Evolutionary conservation across 2,797 vertebrate genomes (phyloP), one percentile per base, ranked within the genome.

Genomic region (Dermochelys coriacea): DNA sequence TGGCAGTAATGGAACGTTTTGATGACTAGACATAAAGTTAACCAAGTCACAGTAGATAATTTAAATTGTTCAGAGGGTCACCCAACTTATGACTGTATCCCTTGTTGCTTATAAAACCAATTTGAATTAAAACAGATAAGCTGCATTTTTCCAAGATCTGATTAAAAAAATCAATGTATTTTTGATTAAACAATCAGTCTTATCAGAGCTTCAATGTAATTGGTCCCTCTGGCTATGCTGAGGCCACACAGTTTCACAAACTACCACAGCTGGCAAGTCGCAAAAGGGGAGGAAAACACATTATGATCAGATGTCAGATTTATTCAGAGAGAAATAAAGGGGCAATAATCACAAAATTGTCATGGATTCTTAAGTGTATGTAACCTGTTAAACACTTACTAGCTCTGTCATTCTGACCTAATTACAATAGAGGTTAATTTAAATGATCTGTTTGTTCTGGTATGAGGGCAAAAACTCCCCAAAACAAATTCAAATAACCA

Each of bases 181-280:
- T 93, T 93, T 95, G 51, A 96, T 95, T 95, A 83, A 90, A 91
- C 25, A 59, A 91, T 21, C 87, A 52, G 51, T 81, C 49, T 91
- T 91, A 83, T 77, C 64, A 77, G 84, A 93, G 74, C 23, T 94
- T 31, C 52, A 93, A 12, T 49, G 25, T 61, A 87, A 89, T 86
- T 82, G 41, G 85, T 21, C 68, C 85, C 84, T 86, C 29, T 34
- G 51, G 75, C 68, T 84, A 80, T 5, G 37, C 34, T 85, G 84
- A 91, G 85, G 77, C 92, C 92, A 89, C 37, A 34, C 34, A 96
- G n/a, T 12, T 84, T 68, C 29, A 92, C 16, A 74, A 86, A 95
- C 4, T 74, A 75, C 49, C 50, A 31, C 55, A 80, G 6, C 84
- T 57, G 8, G 11, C 45, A 93, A 91, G 50, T 10, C 2, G 49